Conservation (phyloP, 2,797 vertebrate genomes). For the Limosa lapponica region DNA sequence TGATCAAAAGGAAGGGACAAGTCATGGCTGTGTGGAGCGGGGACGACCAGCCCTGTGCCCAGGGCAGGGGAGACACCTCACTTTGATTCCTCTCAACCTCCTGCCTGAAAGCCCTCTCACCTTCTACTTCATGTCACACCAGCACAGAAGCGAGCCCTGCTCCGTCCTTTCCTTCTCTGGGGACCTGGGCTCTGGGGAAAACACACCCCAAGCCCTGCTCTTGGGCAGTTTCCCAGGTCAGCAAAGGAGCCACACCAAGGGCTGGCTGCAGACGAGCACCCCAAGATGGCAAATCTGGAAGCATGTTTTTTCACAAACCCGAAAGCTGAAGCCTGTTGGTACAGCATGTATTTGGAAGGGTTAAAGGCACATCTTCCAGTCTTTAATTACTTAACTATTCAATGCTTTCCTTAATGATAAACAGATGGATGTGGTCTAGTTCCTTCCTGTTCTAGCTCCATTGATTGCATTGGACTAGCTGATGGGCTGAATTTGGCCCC, state of each 20-base stretch:
- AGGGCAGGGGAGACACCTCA: not conserved
- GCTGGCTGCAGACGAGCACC: not conserved
- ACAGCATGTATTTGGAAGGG: slow-evolving; percentile 11
- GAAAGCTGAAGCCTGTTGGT: not conserved
- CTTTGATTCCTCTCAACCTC: not conserved
- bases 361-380: slow-evolving; percentile 42
- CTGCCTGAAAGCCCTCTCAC: not conserved
- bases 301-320: not conserved
- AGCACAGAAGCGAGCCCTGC: not conserved
- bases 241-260: not conserved
- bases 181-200: not conserved
- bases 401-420: slow-evolving; percentile 45
- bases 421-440: slow-evolving; percentile 59
- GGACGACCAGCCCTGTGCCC: not conserved
- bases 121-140: not conserved
- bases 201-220: not conserved
- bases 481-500: slow-evolving; percentile 51
- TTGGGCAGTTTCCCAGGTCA: not conserved
- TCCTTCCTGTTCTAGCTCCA: slow-evolving; percentile 64
- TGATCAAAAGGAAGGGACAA: not conserved
- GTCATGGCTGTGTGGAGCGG: not conserved
- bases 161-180: not conserved
- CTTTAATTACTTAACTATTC: slow-evolving; percentile 63
- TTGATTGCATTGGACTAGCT: slow-evolving; percentile 36
- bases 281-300: not conserved